Conservation (phyloP, 2,888 invertebrate genomes). For the Mactromeris polynyma region DNA sequence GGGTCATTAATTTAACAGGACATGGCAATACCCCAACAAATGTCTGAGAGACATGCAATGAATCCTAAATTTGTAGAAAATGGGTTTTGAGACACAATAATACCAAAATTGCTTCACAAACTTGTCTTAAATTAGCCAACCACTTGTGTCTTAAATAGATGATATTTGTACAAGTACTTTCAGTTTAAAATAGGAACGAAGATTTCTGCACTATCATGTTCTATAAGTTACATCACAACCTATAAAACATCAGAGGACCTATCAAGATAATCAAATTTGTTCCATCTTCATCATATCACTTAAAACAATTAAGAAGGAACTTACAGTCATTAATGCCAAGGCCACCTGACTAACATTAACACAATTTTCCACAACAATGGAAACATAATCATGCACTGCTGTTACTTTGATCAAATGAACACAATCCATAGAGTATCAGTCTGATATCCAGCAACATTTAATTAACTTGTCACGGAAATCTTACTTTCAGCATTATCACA, state of each 20-base stretch:
- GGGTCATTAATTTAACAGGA: background rate
- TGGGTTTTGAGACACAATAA: background rate
- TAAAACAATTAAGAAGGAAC: background rate
- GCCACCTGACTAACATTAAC: background rate
- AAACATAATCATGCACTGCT: background rate
- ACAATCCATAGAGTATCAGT: background rate
- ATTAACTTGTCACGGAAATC: background rate
- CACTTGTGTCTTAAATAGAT: too few species aligned
- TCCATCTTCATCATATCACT: background rate
- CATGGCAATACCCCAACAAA: background rate
- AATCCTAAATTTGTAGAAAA: background rate
- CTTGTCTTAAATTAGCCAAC: background rate
- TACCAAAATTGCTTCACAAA: background rate
- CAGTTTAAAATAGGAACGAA: too few species aligned
- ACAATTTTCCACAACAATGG: background rate
- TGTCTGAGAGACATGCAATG: background rate
- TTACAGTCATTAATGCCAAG: background rate
- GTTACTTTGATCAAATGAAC: background rate
- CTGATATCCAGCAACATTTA: background rate
- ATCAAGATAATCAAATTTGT: too few species aligned
- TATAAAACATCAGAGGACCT: too few species aligned
- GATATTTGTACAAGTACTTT: too few species aligned
- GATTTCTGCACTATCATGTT: too few species aligned
- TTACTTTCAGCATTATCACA: background rate
- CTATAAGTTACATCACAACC: too few species aligned